phyloP scores from a whole-genome alignment of 2,888 invertebrate genomes.

The Eumerus sabulonum region DNA sequence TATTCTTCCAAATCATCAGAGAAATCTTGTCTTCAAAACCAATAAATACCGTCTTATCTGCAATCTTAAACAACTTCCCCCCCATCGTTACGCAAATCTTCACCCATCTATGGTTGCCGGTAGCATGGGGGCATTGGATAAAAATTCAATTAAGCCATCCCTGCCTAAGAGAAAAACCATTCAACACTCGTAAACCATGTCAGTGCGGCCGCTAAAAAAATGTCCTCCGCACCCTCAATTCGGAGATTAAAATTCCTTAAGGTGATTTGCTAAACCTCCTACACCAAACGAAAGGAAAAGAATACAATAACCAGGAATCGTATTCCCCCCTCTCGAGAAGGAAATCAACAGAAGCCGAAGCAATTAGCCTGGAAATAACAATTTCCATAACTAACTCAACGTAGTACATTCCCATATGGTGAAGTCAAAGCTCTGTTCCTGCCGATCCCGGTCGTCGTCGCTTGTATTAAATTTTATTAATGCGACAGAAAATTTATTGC shows the following conservation, averaged over 20 bases:
- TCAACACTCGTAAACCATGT: conserved; percentile 44
- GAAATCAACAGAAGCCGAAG: conserved; percentile 14
- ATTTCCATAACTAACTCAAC: conserved; percentile 57
- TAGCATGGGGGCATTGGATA: too few relatives aligned
- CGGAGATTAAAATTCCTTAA: conserved; percentile 56
- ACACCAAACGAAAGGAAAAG: too few relatives aligned
- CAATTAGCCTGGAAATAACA: conserved; percentile 61
- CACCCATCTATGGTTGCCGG: too few relatives aligned
- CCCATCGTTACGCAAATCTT: too few relatives aligned
- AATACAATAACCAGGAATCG: conserved; percentile 11
- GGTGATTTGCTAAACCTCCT: conserved; percentile 52
- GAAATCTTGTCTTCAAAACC: too few relatives aligned
- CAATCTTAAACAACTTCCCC: background rate
- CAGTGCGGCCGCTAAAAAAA: conserved; percentile 24
- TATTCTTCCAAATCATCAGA: too few relatives aligned
- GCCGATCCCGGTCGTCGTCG: conserved; percentile 12
- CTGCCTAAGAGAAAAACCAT: conserved; percentile 26
- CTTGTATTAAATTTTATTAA: conserved; percentile 64
- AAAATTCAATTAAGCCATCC: conserved; percentile 52
- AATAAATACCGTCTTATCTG: background rate
- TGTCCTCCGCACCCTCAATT: conserved; percentile 7
- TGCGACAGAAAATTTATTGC: conserved; percentile 60
- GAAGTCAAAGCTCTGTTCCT: conserved; percentile 8
- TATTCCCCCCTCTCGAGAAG: background rate
- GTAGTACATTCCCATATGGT: conserved; percentile 42